These are phyloP conservation scores for Acanthiza pusilla DNA, from an alignment of 2,797 vertebrate species.

Conservation along the genomic window DNA sequence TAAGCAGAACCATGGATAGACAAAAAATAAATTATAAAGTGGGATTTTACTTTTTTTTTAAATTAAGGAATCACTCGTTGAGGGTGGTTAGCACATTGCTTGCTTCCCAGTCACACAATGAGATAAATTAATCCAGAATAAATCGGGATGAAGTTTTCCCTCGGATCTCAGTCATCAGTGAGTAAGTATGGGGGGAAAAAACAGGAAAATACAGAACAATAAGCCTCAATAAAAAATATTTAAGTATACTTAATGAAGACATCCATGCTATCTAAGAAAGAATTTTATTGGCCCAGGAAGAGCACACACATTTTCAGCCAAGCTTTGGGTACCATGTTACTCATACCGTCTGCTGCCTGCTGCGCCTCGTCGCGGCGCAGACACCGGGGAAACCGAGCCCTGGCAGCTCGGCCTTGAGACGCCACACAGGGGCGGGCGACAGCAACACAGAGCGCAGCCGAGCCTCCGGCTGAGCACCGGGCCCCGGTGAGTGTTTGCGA, in stretches of 20 bases:
- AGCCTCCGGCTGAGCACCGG: not conserved
- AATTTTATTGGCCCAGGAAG: not conserved
- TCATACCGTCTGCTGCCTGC: not conserved
- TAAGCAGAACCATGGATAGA: not conserved
- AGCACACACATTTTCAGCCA: fast-evolving
- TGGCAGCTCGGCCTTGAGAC: fast-evolving
- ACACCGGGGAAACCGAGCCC: fast-evolving
- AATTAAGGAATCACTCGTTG: not conserved
- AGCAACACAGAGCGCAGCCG: not conserved
- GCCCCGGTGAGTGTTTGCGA: fast-evolving
- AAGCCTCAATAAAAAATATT: not conserved
- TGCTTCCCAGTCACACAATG: not conserved
- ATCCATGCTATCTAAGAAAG: fast-evolving
- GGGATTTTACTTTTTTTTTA: not conserved
- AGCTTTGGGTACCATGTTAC: not conserved
- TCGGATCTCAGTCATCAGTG: not conserved
- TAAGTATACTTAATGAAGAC: not conserved
- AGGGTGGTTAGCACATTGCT: not conserved
- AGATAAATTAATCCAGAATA: not conserved
- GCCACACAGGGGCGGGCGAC: not conserved
- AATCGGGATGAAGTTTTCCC: not conserved
- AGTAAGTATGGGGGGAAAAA: fast-evolving
- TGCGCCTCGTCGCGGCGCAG: not conserved
- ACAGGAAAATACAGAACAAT: not conserved
- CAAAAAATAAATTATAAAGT: not conserved